phyloP scores from a whole-genome alignment of 2,113 vertebrate species.

The Tonatia bakeri region DNA sequence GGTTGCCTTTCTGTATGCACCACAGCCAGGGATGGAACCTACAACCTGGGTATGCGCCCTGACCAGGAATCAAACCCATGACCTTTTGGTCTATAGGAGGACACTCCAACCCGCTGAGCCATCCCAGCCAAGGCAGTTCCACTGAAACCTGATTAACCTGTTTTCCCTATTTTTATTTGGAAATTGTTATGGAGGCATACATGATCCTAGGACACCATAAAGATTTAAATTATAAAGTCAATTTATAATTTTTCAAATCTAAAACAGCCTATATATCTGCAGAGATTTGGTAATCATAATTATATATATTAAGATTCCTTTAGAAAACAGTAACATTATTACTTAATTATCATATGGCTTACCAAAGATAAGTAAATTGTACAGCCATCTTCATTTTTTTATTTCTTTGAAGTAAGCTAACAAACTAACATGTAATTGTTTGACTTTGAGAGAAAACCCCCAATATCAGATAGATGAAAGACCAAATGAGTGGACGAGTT shows the following conservation, averaged over 20 bases:
- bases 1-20: too few species aligned
- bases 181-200: background rate
- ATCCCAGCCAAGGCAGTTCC: background rate
- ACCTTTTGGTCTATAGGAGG: too few species aligned
- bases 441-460: background rate
- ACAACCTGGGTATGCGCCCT: too few species aligned
- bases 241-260: background rate
- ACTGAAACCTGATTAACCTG: conserved; percentile 11
- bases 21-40: too few species aligned
- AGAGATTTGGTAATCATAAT: background rate
- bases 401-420: conserved; percentile 7
- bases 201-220: conserved; percentile 9
- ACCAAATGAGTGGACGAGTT: background rate
- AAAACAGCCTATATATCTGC: conserved; percentile 19
- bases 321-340: background rate
- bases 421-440: background rate
- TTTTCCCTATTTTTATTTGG: conserved; percentile 25
- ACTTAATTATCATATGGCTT: background rate
- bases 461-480: background rate
- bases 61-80: too few species aligned
- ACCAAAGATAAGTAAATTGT: background rate
- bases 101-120: too few species aligned
- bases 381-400: conserved; percentile 17
- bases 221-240: conserved; percentile 11
- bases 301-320: background rate